Evolutionary conservation across 2,888 invertebrate genomes (phyloP).

Genomic region (Yponomeuta cagnagella): DNA sequence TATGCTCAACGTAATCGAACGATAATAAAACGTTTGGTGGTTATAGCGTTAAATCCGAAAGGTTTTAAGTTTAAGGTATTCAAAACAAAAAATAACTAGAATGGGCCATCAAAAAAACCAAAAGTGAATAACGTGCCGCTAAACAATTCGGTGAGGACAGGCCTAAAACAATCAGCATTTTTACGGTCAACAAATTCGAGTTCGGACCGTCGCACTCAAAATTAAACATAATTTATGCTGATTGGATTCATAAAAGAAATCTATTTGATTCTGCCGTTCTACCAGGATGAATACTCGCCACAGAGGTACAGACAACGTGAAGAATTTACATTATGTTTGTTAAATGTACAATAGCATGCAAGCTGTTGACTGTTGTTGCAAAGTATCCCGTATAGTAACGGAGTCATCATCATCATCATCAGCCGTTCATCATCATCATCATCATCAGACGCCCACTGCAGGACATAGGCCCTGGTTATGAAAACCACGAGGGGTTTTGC

Average conservation of each 20-base stretch:
- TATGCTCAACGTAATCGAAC: no score
- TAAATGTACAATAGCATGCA: no score
- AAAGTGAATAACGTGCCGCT: background rate
- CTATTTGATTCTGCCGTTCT: conserved; percentile 32
- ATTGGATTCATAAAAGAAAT: conserved; percentile 72
- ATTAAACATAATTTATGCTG: conserved; percentile 71
- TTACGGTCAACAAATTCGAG: conserved; percentile 43
- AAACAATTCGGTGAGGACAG: background rate
- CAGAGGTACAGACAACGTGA: background rate
- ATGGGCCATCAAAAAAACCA: background rate
- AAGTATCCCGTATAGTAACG: no score
- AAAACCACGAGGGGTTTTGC: no score
- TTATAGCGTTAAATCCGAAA: background rate
- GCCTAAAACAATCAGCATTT: conserved; percentile 42
- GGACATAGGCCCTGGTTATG: no score
- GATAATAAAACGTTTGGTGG: no score
- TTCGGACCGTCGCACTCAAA: conserved; percentile 52
- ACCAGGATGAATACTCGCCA: background rate
- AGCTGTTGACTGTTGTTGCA: no score
- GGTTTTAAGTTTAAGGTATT: background rate
- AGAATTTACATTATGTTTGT: no score
- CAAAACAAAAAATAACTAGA: background rate
- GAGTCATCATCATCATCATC: no score
- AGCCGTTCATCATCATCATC: no score
- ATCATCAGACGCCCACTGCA: no score